Conservation (phyloP, 2,797 vertebrate species). For the Galago senegalensis region DNA sequence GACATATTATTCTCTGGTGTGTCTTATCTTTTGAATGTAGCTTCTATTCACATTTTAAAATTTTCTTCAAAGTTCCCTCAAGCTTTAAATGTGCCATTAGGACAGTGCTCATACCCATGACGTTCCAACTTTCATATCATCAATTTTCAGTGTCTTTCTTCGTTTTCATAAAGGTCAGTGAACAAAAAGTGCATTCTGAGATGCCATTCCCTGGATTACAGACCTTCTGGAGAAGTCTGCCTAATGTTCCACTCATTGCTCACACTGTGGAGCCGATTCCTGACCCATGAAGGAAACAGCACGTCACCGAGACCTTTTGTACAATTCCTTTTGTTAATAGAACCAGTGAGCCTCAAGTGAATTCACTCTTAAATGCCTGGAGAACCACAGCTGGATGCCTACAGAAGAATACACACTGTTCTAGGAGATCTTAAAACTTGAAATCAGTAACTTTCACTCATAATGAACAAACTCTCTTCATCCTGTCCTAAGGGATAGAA, state of each 20-base stretch:
- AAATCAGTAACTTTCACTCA: conserved; percentile 4
- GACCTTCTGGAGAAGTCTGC: conserved; percentile 51
- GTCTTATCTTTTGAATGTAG: conserved; percentile 44
- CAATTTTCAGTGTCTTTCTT: conserved; percentile 40
- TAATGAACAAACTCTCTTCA: background rate
- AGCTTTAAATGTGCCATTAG: conserved; percentile 48
- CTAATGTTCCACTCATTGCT: background rate
- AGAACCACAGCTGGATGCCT: background rate
- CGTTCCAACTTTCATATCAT: conserved; percentile 52
- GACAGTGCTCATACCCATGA: background rate
- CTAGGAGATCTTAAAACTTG: background rate
- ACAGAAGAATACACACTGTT: background rate
- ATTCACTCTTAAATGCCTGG: conserved; percentile 65
- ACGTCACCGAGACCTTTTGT: conserved; percentile 23
- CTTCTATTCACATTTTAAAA: conserved; percentile 28
- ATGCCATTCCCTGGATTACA: conserved; percentile 49
- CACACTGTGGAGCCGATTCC: background rate
- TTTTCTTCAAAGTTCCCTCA: conserved; percentile 16
- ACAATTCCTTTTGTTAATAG: conserved; percentile 57
- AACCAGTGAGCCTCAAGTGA: conserved; percentile 53
- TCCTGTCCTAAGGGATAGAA: background rate
- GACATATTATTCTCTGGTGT: background rate
- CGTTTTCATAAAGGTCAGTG: conserved; percentile 79
- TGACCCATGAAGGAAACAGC: conserved; percentile 53
- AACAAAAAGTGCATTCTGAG: conserved; percentile 75